phyloP scores from a whole-genome alignment of 35 echinoderm and acorn worm genomes.

The Eucidaris tribuloides region DNA sequence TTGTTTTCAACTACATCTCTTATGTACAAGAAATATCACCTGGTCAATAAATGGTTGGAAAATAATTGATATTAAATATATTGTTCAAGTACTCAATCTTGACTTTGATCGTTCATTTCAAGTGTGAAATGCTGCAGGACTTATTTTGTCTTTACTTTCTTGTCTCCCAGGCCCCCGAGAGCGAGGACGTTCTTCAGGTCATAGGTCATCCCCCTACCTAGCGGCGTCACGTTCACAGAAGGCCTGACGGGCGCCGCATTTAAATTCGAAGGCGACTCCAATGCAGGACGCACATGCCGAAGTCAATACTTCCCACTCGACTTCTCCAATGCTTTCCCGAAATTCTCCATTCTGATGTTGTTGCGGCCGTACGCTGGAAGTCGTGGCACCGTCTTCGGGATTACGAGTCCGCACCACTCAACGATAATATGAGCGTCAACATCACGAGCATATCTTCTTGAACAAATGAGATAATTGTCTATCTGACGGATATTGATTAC shows the following conservation, averaged over 20 bases:
- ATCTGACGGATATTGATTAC: slow-evolving; percentile 18
- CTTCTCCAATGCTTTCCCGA: slow-evolving; percentile 20
- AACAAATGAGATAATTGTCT: background rate
- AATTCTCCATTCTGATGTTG: slow-evolving; percentile 44
- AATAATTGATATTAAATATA: background rate
- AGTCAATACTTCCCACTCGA: slow-evolving; percentile 24
- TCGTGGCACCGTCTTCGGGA: slow-evolving; percentile 24
- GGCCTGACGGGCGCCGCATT: slow-evolving; percentile 30
- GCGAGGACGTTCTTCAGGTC: slow-evolving; percentile 37
- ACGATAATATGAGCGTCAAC: slow-evolving; percentile 42
- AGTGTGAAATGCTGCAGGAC: too few relatives aligned
- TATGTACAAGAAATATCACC: background rate
- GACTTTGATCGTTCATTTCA: background rate
- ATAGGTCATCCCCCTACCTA: slow-evolving; percentile 45
- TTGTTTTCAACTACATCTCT: background rate
- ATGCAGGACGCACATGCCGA: slow-evolving; percentile 27
- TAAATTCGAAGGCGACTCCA: slow-evolving; percentile 39
- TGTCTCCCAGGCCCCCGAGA: background rate
- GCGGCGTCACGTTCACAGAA: slow-evolving; percentile 47
- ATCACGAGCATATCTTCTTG: background rate
- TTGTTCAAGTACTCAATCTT: background rate
- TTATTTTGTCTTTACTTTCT: background rate
- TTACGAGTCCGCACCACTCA: slow-evolving; percentile 13
- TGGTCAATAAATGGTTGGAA: background rate
- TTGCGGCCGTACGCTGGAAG: slow-evolving; percentile 21